Percentiles rank a stretch among this genome's conserved stretches.
Evolutionary conservation across 92 coral and sea anemone species (phyloP).

Genomic region (Porites evermanni): DNA sequence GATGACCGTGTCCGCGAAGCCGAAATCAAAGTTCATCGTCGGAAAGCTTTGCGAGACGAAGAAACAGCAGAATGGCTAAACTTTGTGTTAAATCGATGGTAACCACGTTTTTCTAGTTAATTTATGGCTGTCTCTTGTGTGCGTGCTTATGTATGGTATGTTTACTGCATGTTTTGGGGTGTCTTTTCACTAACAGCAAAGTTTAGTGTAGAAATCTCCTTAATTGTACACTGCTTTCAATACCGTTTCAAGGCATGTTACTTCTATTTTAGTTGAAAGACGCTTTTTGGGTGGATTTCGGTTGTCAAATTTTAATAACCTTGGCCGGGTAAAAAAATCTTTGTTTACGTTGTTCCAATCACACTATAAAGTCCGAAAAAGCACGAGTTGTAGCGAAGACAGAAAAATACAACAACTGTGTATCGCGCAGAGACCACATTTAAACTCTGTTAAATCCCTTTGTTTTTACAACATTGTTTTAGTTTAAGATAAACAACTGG

Average conservation of each 20-base stretch:
- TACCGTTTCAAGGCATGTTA: too few relatives aligned
- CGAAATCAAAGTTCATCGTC: slow-evolving; percentile 85
- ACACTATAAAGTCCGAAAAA: background rate
- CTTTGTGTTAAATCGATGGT: slow-evolving; percentile 93
- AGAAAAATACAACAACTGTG: background rate
- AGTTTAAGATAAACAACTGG: background rate
- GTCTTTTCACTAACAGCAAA: background rate
- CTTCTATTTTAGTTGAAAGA: background rate
- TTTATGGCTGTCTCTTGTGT: background rate
- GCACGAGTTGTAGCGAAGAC: background rate
- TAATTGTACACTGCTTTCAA: too few relatives aligned
- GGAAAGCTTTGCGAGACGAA: slow-evolving; percentile 90
- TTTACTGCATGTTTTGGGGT: background rate
- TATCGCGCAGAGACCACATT: background rate
- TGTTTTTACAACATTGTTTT: slow-evolving; percentile 12
- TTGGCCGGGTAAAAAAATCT: background rate
- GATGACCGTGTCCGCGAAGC: slow-evolving; percentile 83
- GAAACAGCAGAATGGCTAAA: slow-evolving; percentile 97
- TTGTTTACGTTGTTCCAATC: background rate
- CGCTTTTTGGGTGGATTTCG: slow-evolving; percentile 23
- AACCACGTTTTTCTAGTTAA: slow-evolving; percentile 18
- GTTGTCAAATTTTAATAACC: background rate
- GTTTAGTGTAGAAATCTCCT: background rate
- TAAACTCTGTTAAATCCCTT: background rate
- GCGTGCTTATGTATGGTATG: background rate